These are phyloP conservation scores for Tetraneura akinire DNA, from an alignment of 1,140 invertebrate genomes.

Conservation along the genomic window DNA sequence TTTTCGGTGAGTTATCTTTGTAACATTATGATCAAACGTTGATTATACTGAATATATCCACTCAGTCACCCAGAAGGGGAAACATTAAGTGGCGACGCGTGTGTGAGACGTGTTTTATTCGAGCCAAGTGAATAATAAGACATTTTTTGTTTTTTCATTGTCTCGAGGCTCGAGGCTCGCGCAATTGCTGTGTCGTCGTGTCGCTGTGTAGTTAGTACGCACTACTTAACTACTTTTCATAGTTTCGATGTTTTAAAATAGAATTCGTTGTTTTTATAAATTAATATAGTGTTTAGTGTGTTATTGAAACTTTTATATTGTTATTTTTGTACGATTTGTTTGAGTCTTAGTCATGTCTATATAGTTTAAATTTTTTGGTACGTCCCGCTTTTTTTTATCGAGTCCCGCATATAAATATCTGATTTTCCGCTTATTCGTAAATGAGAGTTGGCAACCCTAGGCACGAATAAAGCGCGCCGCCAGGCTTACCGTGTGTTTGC, in stretches of 20 bases:
- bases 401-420: not conserved
- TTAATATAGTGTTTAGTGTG: not conserved
- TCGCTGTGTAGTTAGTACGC: not conserved
- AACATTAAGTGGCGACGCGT: too few species aligned
- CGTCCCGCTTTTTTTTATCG: not conserved
- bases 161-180: not conserved
- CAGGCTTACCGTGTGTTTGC: too few species aligned
- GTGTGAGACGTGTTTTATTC: not conserved
- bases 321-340: not conserved
- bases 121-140: not conserved
- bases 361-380: not conserved
- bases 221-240: too few species aligned
- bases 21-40: too few species aligned
- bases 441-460: not conserved
- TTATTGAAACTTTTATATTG: not conserved
- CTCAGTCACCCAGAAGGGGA: too few species aligned
- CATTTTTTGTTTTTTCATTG: not conserved
- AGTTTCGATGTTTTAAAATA: too few species aligned
- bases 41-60: too few species aligned
- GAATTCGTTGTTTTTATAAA: slow-evolving; percentile 8
- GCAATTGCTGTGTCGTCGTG: too few species aligned
- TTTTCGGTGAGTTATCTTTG: too few species aligned
- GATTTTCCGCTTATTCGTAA: not conserved
- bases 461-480: too few species aligned
- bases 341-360: slow-evolving; percentile 6